A percentile compares a stretch with the other conserved stretches of the same genome.
These are phyloP conservation scores for Trissoscelio sp. DNA, from an alignment of 2,888 invertebrate genomes.

Conservation along the genomic window DNA sequence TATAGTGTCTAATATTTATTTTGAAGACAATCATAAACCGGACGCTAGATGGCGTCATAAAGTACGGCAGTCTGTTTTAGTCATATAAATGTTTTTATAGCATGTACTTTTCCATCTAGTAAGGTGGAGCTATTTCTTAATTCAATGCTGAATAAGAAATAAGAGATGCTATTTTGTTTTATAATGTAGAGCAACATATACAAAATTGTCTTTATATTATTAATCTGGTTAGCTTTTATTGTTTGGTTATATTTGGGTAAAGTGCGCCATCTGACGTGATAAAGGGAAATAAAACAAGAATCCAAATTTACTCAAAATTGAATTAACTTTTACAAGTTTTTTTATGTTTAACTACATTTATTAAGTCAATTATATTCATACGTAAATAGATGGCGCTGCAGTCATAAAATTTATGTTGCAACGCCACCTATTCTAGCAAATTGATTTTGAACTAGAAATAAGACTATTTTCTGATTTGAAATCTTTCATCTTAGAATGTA, in stretches of 20 bases:
- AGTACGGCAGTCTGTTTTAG: not conserved
- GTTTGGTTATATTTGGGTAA: not conserved
- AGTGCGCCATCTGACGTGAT: not conserved
- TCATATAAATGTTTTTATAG: conserved; percentile 22
- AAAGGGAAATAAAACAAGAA: not conserved
- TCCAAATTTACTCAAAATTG: too few species aligned
- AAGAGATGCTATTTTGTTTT: conserved; percentile 18
- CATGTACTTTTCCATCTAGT: conserved; percentile 17
- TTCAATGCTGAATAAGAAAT: conserved; percentile 29
- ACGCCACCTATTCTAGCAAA: too few species aligned
- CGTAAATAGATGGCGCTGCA: too few species aligned
- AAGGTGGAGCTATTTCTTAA: conserved; percentile 5
- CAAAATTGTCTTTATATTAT: conserved; percentile 17
- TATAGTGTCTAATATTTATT: conserved; percentile 16
- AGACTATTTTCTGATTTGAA: too few species aligned
- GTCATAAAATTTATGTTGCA: too few species aligned
- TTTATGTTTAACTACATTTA: too few species aligned
- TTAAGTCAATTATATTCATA: too few species aligned
- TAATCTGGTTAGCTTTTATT: conserved; percentile 9
- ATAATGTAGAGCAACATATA: not conserved
- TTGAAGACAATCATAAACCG: conserved; percentile 10
- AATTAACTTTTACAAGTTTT: too few species aligned
- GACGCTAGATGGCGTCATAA: conserved; percentile 18
- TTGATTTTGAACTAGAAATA: too few species aligned
- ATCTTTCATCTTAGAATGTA: too few species aligned